Evolutionary conservation across 2,797 vertebrate species (phyloP).

Genomic region (Kryptopterus vitreolus): DNA sequence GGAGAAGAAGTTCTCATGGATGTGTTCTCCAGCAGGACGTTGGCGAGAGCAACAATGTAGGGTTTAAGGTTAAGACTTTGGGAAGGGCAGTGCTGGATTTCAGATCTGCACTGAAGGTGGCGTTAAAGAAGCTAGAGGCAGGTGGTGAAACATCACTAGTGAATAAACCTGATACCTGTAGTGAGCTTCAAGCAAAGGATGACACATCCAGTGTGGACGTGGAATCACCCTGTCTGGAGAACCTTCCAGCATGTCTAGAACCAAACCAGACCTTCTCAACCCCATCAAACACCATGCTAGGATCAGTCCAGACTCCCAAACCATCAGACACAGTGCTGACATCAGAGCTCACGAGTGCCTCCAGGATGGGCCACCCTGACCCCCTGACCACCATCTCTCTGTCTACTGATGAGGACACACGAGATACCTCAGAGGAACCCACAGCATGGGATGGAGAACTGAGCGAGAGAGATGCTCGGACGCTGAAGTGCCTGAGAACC

Average conservation of each 20-base stretch:
- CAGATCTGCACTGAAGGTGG: conserved; percentile 82
- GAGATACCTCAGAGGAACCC: conserved; percentile 18
- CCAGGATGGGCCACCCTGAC: conserved; percentile 62
- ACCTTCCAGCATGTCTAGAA: conserved; percentile 14
- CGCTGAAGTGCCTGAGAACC: conserved; percentile 85
- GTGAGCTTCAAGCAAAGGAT: conserved; percentile 40
- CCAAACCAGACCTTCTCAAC: conserved; percentile 38
- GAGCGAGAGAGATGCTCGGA: conserved; percentile 79
- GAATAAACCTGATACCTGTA: conserved; percentile 74
- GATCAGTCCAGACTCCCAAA: conserved; percentile 61
- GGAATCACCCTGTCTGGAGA: conserved; percentile 42
- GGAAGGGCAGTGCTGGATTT: conserved; percentile 86
- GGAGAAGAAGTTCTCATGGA: conserved; percentile 46
- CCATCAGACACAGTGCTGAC: conserved; percentile 21
- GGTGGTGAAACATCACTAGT: conserved; percentile 71
- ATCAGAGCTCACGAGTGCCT: conserved; percentile 50
- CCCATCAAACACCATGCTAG: conserved; percentile 65
- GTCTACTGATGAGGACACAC: conserved; percentile 53
- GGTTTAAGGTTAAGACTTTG: conserved; percentile 85
- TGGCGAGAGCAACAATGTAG: conserved; percentile 74
- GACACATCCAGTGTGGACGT: conserved; percentile 5
- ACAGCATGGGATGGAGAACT: conserved; percentile 32
- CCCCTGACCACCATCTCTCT: conserved; percentile 64
- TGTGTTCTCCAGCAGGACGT: conserved; percentile 61
- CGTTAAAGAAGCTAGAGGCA: conserved; percentile 85